A percentile compares a stretch with the other conserved stretches of the same genome.
Conservation (phyloP, 2,113 vertebrate genomes). For the Pedetes capensis region DNA sequence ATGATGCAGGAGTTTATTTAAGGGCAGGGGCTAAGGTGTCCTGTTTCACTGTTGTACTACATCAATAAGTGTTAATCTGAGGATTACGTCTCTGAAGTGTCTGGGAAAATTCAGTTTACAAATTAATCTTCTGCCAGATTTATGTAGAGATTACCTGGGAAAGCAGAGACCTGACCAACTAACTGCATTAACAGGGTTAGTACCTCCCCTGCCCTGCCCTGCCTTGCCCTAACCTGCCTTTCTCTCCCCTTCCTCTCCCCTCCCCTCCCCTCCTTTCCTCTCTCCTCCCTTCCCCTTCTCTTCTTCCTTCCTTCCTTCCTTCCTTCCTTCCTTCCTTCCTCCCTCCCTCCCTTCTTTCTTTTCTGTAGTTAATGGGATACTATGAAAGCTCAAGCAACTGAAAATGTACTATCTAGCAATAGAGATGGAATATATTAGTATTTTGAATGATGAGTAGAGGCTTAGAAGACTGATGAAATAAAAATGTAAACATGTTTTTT, state of each 20-base stretch:
- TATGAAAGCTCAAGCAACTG: neutral
- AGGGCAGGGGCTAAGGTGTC: neutral
- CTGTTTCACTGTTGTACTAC: neutral
- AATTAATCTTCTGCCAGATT: neutral
- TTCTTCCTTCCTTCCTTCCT: neutral
- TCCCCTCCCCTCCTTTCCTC: fast-evolving
- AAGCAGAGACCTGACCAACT: neutral
- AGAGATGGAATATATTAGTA: neutral
- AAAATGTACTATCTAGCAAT: neutral
- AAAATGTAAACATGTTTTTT: neutral
- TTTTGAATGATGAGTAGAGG: neutral
- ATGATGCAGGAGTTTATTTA: neutral
- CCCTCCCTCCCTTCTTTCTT: neutral
- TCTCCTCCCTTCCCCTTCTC: neutral
- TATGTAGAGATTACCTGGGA: neutral
- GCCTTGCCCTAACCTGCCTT: fast-evolving
- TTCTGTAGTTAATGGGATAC: neutral
- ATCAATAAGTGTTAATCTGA: neutral
- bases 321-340: no score
- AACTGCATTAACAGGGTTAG: neutral
- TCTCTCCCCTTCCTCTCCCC: no score
- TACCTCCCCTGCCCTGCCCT: no score
- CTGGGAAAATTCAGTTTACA: neutral
- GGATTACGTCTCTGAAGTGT: neutral
- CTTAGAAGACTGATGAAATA: neutral